Base-by-base conservation (phyloP, 2,113 vertebrate species). In the Uria aalge region DNA sequence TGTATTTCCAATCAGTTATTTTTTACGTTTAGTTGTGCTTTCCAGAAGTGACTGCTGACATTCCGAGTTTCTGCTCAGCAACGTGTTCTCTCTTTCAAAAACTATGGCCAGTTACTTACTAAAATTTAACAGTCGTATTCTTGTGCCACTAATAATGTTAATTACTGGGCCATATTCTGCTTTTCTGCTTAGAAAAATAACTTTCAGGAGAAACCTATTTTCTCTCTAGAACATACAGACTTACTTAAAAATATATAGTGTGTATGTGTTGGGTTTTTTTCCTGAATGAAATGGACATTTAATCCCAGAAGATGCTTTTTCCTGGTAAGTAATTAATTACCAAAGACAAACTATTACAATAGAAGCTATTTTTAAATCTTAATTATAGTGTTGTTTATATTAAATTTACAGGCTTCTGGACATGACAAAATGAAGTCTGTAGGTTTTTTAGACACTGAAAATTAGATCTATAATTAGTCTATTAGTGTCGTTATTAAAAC, bases 391-490 rank as follows among this genome's bases (percentile, higher is more conserved):
- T 93, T 91, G 67, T 43, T 75, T 84, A 38, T 85, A 75, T 53
- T 90, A 52, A 77, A 60, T 94, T 90, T 92, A 47, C 43, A 88
- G 67, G 40, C 60, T 88, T 92, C 83, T 96, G 95, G 94, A 69
- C 72, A 72, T 89, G 62, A 72, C 48, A 74, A 88, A 95, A 74
- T 88, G 21, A 94, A 86, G 34, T 67, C 60, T 77, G 12, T 80
- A 59, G 32, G 9, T 26, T 66, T 92, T 92, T 64, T 81, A 88
- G 88, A 56, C 43, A 45, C 34, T 75, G 63, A 76, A 77, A 84
- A 89, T 64, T 23, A 75, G 79, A 43, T 75, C 18, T 56, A 17
- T 78, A 87, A 91, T 91, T 92, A 60, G 30, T 88, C 68, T 76
- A 12, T 76, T 92, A 82, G 53, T 87, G 62, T 64, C 21, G 41